A percentile compares a stretch with the other conserved stretches of the same genome.
phyloP scores from a whole-genome alignment of 92 coral and sea anemone species.

The Umimayanthus kanabou region DNA sequence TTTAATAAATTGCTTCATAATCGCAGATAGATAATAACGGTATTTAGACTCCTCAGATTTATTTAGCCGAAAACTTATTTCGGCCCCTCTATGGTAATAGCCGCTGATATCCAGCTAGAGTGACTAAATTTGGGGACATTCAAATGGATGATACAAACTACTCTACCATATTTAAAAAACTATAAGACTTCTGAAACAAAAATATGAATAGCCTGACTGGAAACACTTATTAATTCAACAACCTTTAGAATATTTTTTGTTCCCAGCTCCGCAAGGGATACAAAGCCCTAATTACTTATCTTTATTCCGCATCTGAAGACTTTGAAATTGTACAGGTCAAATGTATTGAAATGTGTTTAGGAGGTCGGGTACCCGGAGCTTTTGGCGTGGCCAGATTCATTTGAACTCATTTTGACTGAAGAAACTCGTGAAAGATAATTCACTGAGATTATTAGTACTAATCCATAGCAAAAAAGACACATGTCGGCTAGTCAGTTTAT shows the following conservation, averaged over 20 bases:
- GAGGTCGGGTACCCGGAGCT: conserved; percentile 5
- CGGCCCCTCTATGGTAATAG: background rate
- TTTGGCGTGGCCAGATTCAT: background rate
- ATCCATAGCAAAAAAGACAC: too few relatives aligned
- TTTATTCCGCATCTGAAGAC: conserved; percentile 10
- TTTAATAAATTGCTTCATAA: background rate
- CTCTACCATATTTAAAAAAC: background rate
- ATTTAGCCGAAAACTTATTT: background rate
- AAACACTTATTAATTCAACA: too few relatives aligned
- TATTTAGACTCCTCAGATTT: too few relatives aligned
- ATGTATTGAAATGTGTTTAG: conserved; percentile 3
- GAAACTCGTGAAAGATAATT: background rate
- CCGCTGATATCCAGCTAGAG: background rate
- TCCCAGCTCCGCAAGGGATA: background rate
- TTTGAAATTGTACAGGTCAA: conserved; percentile 11
- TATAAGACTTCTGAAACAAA: background rate
- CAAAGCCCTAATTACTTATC: background rate
- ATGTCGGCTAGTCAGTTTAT: too few relatives aligned
- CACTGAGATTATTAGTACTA: background rate
- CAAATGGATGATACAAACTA: too few relatives aligned
- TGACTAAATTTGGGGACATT: too few relatives aligned
- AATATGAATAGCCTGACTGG: background rate
- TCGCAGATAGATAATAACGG: background rate
- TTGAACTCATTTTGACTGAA: background rate
- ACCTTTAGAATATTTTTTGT: background rate